Conservation (phyloP, 2,888 invertebrate species). For the Petrolisthes manimaculis region DNA sequence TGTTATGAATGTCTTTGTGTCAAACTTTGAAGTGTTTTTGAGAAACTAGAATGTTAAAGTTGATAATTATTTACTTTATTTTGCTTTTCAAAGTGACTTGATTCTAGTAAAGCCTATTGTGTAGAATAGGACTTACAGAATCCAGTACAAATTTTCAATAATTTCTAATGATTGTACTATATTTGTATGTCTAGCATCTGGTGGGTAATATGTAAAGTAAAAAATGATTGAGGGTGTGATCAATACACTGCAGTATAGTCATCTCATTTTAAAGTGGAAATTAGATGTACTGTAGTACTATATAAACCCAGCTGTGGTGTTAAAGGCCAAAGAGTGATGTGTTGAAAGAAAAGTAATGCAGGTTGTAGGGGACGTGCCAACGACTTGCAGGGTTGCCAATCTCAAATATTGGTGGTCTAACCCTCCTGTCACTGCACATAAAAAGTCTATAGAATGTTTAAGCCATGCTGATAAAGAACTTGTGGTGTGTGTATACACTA, state of each 20-base stretch:
- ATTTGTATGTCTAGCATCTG: no score
- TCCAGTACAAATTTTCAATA: background rate
- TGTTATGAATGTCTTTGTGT: no score
- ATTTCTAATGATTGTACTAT: background rate
- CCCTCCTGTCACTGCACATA: slow-evolving; percentile 36
- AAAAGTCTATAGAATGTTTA: background rate
- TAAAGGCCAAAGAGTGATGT: background rate
- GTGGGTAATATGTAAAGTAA: no score
- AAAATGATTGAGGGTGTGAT: no score
- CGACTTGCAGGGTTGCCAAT: slow-evolving; percentile 33
- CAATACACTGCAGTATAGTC: no score
- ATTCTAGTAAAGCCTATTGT: background rate
- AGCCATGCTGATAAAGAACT: slow-evolving; percentile 5
- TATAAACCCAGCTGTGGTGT: no score
- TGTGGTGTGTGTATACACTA: background rate
- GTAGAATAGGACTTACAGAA: background rate
- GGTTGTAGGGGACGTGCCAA: slow-evolving; percentile 12
- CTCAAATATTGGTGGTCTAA: background rate
- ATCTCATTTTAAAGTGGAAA: no score
- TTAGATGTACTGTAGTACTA: no score
- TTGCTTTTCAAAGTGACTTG: no score
- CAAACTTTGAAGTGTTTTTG: no score
- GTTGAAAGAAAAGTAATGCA: background rate
- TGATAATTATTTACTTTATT: no score
- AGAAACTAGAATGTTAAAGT: no score